phyloP scores from a whole-genome alignment of 2,888 invertebrate species.

The Limnephilus auricula region DNA sequence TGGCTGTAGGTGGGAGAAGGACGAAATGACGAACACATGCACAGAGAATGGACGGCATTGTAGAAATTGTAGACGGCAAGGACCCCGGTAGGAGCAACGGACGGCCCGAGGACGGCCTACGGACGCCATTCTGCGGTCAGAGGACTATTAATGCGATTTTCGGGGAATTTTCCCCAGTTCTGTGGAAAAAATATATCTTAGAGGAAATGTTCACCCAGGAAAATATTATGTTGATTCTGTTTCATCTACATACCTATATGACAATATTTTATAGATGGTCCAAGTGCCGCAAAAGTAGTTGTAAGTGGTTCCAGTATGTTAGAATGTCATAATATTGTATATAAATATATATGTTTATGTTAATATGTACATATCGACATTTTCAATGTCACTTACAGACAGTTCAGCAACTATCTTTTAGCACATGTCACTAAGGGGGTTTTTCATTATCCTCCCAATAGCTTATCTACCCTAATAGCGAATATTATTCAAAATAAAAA shows the following conservation, averaged over 20 bases:
- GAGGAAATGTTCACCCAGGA: background rate
- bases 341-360: too few relatives aligned
- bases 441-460: too few relatives aligned
- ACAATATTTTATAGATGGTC: too few relatives aligned
- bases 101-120: conserved; percentile 54
- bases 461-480: too few relatives aligned
- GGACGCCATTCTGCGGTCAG: conserved; percentile 15
- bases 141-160: background rate
- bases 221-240: background rate
- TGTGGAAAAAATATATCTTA: background rate
- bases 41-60: conserved; percentile 29
- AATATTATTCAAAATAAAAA: too few relatives aligned
- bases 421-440: too few relatives aligned
- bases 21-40: conserved; percentile 2
- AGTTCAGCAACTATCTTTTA: too few relatives aligned
- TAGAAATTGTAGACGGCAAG: conserved; percentile 52
- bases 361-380: too few relatives aligned
- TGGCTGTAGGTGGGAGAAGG: conserved; percentile 43
- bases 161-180: background rate
- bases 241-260: background rate
- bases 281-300: too few relatives aligned
- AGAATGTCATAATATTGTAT: too few relatives aligned
- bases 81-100: conserved; percentile 62
- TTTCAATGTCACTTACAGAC: too few relatives aligned
- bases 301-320: too few relatives aligned